Base-by-base conservation (phyloP, 2,113 vertebrate species). In the Mystacornis crossleyi region DNA sequence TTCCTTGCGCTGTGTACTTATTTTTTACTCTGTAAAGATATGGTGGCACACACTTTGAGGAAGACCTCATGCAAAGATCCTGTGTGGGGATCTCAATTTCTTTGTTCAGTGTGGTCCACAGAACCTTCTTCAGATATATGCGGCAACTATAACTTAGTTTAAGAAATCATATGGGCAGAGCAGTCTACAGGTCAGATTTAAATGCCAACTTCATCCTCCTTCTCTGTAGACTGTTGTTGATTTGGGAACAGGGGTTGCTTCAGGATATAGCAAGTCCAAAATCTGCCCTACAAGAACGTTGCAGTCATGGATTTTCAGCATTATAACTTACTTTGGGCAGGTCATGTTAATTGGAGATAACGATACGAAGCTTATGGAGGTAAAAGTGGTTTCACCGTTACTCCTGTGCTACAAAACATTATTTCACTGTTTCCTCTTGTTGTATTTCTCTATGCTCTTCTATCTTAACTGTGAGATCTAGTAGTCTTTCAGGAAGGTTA, bases 1-100 rank as follows among this genome's bases (percentile, higher is more conserved):
- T 12, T 31, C n/a, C 18, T 67, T 89, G 11, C 13, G 8, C 11
- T 61, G 7, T 8, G 11, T 78, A 17, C 17, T 78, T 69, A 8
- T 7, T 72, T 88, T 55, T 5, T 74, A 4, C 7, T 81, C 20
- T 8, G 4, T 47, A 55, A 65, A 78, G n/a, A 29, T 34, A 16
- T 8, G n/a, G 28, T 54, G 70, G 12, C 10, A 31, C 1, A 1
- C 9, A 3, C 4, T 40, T 62, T 0, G 14, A 3, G 43, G 36
- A 72, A 67, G 34, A 9, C 0, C 11, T 23, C 23, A 15, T 12
- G 11, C 21, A 24, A 53, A 67, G 17, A 60, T 54, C 17, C 14
- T 33, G 0, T 29, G 23, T 43, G 17, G 42, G 62, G 7, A 18
- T 55, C 2, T 38, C 31, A 29, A 26, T 70, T 73, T 79, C 24